Evolutionary conservation across 2,113 vertebrate species (phyloP).

Genomic region (Pseudopodoces humilis): DNA sequence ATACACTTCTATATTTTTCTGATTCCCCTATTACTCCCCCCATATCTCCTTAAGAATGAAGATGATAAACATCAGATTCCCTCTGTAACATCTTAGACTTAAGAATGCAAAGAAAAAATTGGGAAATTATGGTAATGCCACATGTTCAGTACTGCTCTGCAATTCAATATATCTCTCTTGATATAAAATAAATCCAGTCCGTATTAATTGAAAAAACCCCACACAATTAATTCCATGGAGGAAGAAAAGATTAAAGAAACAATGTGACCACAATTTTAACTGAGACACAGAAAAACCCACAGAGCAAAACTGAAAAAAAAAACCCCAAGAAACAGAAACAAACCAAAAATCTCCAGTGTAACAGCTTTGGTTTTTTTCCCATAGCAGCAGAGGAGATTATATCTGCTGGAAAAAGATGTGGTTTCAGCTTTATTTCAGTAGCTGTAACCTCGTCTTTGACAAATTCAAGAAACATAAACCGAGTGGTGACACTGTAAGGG

Average conservation of each 20-base stretch:
- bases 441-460: background rate
- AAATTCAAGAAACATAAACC: slow-evolving; percentile 41
- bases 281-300: background rate
- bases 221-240: background rate
- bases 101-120: background rate
- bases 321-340: background rate
- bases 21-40: fast-evolving
- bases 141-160: background rate
- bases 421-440: slow-evolving; percentile 40
- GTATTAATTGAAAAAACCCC: background rate
- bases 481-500: slow-evolving; percentile 51
- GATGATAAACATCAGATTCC: background rate
- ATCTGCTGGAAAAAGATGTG: background rate
- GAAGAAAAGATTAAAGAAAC: background rate
- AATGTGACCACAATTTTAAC: background rate
- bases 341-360: background rate
- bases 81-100: background rate
- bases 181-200: background rate
- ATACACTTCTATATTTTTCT: background rate
- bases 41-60: background rate
- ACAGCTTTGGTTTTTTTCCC: background rate
- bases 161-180: background rate
- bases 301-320: background rate
- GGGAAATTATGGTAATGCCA: background rate
- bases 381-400: background rate